These are phyloP conservation scores for Lytechinus pictus DNA, from an alignment of 35 echinoderm and acorn worm species.

Conservation along the genomic window DNA sequence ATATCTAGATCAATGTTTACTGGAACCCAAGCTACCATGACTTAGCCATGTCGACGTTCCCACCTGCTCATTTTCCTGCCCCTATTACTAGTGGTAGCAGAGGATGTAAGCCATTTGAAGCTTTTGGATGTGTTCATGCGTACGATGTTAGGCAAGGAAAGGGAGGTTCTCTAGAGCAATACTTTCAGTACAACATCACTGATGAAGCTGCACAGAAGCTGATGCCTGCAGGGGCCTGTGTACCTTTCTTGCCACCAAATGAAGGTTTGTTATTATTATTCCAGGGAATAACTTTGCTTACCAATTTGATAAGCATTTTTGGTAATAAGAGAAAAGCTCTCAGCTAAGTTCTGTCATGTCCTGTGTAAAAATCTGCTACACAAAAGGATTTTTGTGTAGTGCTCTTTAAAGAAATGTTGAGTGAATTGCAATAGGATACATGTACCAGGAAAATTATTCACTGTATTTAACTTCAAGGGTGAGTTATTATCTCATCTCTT, in stretches of 20 bases:
- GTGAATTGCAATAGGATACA: too few relatives aligned
- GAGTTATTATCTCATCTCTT: too few relatives aligned
- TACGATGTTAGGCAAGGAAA: not conserved
- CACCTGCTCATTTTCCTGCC: not conserved
- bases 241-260: conserved; percentile 35
- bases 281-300: too few relatives aligned
- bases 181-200: conserved; percentile 1
- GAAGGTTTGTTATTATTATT: not conserved
- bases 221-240: not conserved
- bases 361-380: too few relatives aligned
- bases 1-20: not conserved
- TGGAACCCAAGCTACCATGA: not conserved
- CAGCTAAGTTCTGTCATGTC: too few relatives aligned
- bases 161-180: not conserved
- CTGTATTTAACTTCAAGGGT: too few relatives aligned
- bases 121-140: not conserved
- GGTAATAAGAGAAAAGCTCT: too few relatives aligned
- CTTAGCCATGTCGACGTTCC: not conserved
- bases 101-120: not conserved
- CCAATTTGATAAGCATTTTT: too few relatives aligned
- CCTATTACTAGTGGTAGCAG: not conserved
- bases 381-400: too few relatives aligned
- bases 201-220: not conserved
- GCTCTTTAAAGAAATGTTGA: too few relatives aligned
- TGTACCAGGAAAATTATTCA: too few relatives aligned